These are phyloP conservation scores for Torymus texanus DNA, from an alignment of 2,888 invertebrate genomes.

Conservation along the genomic window DNA sequence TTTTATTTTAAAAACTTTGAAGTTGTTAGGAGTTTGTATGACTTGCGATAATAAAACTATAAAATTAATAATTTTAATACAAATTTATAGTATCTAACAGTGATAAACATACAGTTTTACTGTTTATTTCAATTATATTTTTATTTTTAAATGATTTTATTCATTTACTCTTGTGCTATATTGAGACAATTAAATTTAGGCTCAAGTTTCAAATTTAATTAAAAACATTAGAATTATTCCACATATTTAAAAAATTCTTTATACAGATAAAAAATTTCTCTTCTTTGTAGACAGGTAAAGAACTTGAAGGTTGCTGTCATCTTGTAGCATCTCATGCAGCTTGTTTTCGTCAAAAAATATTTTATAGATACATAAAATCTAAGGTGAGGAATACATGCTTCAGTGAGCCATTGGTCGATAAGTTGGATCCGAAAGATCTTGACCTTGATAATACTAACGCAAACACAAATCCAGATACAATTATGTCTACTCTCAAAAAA, in stretches of 20 bases:
- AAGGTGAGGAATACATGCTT: constrained; percentile 60
- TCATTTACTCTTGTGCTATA: background rate
- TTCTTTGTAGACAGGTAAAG: constrained; percentile 60
- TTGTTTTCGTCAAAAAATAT: constrained; percentile 67
- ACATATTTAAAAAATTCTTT: background rate
- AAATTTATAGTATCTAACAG: too few relatives aligned
- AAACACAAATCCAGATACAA: constrained; percentile 54
- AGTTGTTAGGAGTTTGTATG: too few relatives aligned
- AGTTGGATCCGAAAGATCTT: constrained; percentile 62
- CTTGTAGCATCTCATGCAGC: constrained; percentile 69
- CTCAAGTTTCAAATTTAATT: too few relatives aligned
- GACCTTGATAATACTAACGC: constrained; percentile 36
- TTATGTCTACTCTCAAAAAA: constrained; percentile 63
- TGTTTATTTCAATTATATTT: too few relatives aligned
- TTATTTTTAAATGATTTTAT: constrained; percentile 4
- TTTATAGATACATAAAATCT: constrained; percentile 66
- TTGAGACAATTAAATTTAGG: too few relatives aligned
- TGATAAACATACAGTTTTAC: too few relatives aligned
- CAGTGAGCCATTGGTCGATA: constrained; percentile 57
- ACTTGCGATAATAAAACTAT: too few relatives aligned
- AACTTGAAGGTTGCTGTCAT: constrained; percentile 65
- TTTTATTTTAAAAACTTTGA: too few relatives aligned
- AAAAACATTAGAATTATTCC: background rate
- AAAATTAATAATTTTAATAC: too few relatives aligned
- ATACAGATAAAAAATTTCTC: background rate